These are phyloP conservation scores for Torymus aiolomorphi DNA, from an alignment of 2,888 invertebrate genomes.

Conservation along the genomic window DNA sequence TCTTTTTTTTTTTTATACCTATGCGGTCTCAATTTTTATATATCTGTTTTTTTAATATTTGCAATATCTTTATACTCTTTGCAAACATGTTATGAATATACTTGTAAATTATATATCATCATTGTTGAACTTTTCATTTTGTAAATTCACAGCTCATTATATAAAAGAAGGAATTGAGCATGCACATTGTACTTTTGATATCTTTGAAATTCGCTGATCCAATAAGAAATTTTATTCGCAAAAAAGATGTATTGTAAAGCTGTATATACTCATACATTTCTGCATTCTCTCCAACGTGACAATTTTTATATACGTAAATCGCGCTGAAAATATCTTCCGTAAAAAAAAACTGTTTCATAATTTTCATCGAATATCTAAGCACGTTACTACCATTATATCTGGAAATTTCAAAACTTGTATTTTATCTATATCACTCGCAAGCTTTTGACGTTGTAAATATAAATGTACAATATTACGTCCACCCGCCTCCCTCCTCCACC, in stretches of 20 bases:
- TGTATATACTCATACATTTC: neutral
- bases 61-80: slow-evolving; percentile 19
- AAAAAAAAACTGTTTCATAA: too few relatives aligned
- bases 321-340: too few relatives aligned
- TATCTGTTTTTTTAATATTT: slow-evolving; percentile 9
- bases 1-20: too few relatives aligned
- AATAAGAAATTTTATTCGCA: neutral
- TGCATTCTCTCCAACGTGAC: too few relatives aligned
- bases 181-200: slow-evolving; percentile 8
- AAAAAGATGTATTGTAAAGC: neutral
- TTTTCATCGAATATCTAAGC: slow-evolving; percentile 2
- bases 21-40: slow-evolving; percentile 1
- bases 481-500: neutral
- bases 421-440: neutral
- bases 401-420: neutral
- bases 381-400: neutral
- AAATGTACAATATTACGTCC: too few relatives aligned
- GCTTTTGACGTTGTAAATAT: slow-evolving; percentile 38
- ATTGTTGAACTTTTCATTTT: slow-evolving; percentile 13
- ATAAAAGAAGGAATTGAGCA: slow-evolving; percentile 18
- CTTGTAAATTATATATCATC: neutral
- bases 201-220: neutral
- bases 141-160: slow-evolving; percentile 4
- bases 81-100: neutral
- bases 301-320: too few relatives aligned